Evolutionary conservation across 37 sponge, comb jelly and placozoan species (phyloP), one percentile per base, ranked within the genome.

Genomic region (Chondrosia reniformis): DNA sequence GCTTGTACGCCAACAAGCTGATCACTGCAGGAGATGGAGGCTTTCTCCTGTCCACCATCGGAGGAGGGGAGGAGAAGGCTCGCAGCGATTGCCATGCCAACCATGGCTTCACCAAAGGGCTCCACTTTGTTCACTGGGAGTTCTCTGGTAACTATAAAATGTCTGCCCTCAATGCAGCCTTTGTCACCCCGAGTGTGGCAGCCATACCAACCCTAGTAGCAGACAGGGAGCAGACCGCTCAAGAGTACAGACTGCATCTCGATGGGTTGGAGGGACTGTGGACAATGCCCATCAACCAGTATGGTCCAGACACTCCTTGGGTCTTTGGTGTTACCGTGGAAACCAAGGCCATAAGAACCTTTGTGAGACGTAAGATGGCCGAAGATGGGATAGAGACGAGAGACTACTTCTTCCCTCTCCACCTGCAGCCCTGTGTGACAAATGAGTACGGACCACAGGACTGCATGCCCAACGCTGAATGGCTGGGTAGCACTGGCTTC

Each of bases 21-120:
- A 86, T 86, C 40, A 81, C 87, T 10, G 39, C 87, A 10, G 87
- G 87, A 65, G 87, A 86, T 45, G 87, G 87, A 0, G 87, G 87
- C 37, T 86, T 86, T 61, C 45, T 86, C 5, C 55, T 86, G 31
- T 67, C 74, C 61, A 62, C 61, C 33, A 37, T 37, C 9, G 52
- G 63, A 21, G 54, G 25, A 5, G 63, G 33, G 28, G 80, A 33
- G 4, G 30, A 71, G 46, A 58, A 76, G 55, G 32, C 59, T 13
- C 49, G 57, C 3, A 78, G 66, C 6, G 65, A 86, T 12, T 63
- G 76, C 38, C 75, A 80, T 49, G 69, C 71, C 10, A 86, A 86
- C 37, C 87, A 86, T 25, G 87, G 87, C 28, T 86, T 86, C 69
- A 75, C 80, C 2, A 36, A 46, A 42, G 52, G 67, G 24, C 69